These are phyloP conservation scores for Cerastis rubricosa DNA, from an alignment of 2,888 invertebrate genomes.

Conservation along the genomic window DNA sequence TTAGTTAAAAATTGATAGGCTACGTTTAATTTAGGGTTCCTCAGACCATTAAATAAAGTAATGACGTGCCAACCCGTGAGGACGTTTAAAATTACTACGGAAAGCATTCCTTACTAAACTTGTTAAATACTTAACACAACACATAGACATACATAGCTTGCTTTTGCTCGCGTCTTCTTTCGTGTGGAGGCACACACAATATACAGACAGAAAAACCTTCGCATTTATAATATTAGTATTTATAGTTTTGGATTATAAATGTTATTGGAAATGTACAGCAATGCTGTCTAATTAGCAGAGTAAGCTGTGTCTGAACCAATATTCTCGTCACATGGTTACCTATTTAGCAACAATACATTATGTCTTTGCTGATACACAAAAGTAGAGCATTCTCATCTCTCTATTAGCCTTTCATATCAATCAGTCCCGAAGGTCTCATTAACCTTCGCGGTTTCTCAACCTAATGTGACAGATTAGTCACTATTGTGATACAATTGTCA, in stretches of 20 bases:
- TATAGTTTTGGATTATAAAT: not conserved
- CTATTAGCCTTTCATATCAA: conserved; percentile 50
- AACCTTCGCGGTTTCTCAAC: conserved; percentile 40
- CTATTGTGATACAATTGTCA: conserved; percentile 50
- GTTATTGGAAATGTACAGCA: not conserved
- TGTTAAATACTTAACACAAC: not conserved
- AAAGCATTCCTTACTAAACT: not conserved
- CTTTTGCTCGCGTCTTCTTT: not conserved
- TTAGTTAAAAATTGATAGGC: not conserved
- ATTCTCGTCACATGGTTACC: not conserved
- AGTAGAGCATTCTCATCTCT: conserved; percentile 43
- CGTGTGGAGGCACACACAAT: too few species aligned
- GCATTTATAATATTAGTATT: not conserved
- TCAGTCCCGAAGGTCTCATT: conserved; percentile 55
- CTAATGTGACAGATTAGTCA: conserved; percentile 53
- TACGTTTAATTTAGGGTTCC: not conserved
- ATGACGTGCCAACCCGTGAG: too few species aligned
- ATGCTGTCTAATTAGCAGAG: not conserved
- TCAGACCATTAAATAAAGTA: not conserved
- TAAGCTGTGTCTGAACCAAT: not conserved
- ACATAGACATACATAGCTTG: not conserved
- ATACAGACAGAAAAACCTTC: not conserved
- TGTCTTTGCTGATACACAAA: not conserved
- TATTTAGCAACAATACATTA: conserved; percentile 4
- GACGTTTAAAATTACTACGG: not conserved